These are phyloP conservation scores for Embidobia sp. DNA, from an alignment of 2,888 invertebrate species.

Conservation along the genomic window DNA sequence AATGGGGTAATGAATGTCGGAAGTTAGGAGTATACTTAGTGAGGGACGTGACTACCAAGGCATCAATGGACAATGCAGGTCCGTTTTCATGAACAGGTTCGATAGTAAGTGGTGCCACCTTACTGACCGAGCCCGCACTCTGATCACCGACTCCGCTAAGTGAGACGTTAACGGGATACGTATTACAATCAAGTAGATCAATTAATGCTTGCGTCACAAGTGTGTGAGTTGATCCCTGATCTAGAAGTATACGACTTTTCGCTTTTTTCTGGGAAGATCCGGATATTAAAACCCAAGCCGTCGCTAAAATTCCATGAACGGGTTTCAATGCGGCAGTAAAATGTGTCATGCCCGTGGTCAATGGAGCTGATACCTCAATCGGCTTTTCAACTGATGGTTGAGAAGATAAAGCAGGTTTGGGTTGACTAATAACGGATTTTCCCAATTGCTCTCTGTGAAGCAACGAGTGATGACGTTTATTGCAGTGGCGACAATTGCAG, in stretches of 20 bases:
- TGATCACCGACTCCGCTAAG: constrained; percentile 9
- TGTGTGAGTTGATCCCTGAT: constrained; percentile 20
- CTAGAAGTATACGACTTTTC: neutral
- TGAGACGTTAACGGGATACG: neutral
- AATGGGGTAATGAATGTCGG: neutral
- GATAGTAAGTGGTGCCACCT: too few species aligned
- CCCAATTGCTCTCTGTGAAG: too few species aligned
- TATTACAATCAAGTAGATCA: neutral
- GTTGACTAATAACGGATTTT: too few species aligned
- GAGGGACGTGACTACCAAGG: too few species aligned
- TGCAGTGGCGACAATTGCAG: constrained; percentile 6
- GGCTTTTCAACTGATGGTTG: too few species aligned
- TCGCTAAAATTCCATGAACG: neutral
- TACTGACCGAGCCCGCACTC: too few species aligned
- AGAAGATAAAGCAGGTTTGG: too few species aligned
- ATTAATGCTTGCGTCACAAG: neutral
- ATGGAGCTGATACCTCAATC: too few species aligned
- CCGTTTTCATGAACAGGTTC: too few species aligned
- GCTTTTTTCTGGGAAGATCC: neutral
- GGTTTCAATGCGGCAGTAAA: neutral
- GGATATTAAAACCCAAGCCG: neutral
- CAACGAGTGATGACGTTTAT: constrained; percentile 4
- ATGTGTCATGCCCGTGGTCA: too few species aligned
- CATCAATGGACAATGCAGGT: too few species aligned
- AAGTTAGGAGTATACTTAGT: constrained; percentile 2